These are phyloP conservation scores for Chrysopilus asiliformis DNA, from an alignment of 2,888 invertebrate genomes.

Conservation along the genomic window DNA sequence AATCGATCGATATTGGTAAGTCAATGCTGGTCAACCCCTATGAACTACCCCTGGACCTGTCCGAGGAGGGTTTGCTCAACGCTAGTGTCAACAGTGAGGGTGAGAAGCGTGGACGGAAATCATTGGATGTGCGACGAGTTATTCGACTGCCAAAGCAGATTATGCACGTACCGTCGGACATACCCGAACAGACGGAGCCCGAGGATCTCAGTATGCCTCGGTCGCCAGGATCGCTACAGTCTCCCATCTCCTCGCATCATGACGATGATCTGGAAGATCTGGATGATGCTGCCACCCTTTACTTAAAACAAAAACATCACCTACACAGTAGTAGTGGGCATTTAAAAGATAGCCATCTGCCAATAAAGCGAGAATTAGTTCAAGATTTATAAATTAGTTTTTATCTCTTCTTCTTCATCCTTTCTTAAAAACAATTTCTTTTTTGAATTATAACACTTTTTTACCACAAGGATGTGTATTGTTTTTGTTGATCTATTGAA, in stretches of 20 bases:
- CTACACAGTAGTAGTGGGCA: no score
- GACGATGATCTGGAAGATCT: conserved; percentile 42
- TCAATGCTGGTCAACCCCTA: conserved; percentile 21
- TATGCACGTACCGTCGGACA: conserved; percentile 25
- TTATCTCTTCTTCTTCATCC: no score
- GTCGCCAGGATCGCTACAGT: conserved; percentile 27
- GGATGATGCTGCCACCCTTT: conserved; percentile 41
- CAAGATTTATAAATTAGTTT: no score
- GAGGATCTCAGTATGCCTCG: conserved; percentile 68
- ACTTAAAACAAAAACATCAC: conserved; percentile 30
- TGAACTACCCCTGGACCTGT: conserved; percentile 37
- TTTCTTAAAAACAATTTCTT: no score
- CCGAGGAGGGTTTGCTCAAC: conserved; percentile 36
- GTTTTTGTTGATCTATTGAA: no score
- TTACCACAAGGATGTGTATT: no score
- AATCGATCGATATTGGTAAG: conserved; percentile 20
- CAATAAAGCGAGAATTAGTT: no score
- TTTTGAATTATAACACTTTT: no score
- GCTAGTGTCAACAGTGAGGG: conserved; percentile 23
- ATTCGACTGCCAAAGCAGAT: conserved; percentile 36
- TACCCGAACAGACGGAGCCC: conserved; percentile 82
- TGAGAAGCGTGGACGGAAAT: conserved; percentile 34
- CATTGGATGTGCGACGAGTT: conserved; percentile 40
- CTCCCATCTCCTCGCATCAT: conserved; percentile 36
- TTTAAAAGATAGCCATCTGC: no score